Evolutionary conservation across 2,113 vertebrate genomes (phyloP).

Genomic region (Dolichotis patagonum): DNA sequence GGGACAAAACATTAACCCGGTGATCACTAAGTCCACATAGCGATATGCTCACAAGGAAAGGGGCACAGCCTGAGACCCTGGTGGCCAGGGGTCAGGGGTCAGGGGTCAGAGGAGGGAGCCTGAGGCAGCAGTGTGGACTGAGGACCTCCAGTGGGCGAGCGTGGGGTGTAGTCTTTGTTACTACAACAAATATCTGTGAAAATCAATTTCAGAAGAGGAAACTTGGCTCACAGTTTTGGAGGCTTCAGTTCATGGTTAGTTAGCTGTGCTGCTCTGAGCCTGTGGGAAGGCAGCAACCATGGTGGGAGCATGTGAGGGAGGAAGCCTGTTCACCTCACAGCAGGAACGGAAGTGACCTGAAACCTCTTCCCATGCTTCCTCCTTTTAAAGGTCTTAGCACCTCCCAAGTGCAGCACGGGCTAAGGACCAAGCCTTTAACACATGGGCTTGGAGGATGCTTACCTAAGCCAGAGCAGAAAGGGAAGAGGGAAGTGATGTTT

Average conservation of each 20-base stretch:
- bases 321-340: neutral
- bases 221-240: neutral
- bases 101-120: neutral
- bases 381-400: neutral
- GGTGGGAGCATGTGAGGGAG: rapidly evolving
- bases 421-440: neutral
- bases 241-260: neutral
- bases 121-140: neutral
- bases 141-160: neutral
- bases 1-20: neutral
- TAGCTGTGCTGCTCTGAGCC: neutral
- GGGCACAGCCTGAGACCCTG: neutral
- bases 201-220: neutral
- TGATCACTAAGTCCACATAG: too few species aligned
- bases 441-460: neutral
- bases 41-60: neutral
- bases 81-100: neutral
- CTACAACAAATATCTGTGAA: neutral
- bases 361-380: neutral
- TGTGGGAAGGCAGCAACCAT: too few species aligned
- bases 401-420: neutral
- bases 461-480: neutral
- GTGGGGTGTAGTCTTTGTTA: neutral
- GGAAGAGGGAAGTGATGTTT: neutral
- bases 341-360: neutral